Evolutionary conservation across 1,140 invertebrate genomes (phyloP), one percentile per base, ranked within the genome.

Genomic region (Scaptomyza pallida): DNA sequence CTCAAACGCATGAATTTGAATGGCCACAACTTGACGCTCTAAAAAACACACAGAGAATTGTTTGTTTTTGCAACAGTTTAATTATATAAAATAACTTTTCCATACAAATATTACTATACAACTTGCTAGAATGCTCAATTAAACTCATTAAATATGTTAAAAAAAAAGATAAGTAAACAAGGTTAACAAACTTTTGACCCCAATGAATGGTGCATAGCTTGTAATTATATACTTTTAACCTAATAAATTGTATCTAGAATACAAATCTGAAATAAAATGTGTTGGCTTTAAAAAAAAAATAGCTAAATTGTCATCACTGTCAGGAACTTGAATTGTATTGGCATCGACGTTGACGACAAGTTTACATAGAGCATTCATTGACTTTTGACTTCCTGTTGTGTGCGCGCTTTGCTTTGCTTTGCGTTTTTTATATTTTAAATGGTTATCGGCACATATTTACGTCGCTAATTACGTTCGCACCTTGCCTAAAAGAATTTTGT

Each of bases 1-100:
- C 97, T 99, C 90, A 98, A 98, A 89, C 56, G 83, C 79, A 47
- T 89, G 78, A 54, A 89, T 76, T 40, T 89, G 35, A 77, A 4
- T 6, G 5, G n/a, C 3, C 13, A n/a, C 3, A 9, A 5, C 2
- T n/a, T 9, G 2, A 30, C 4, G 6, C 5, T 9, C 26, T 9
- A 30, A 30, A 4, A 30, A 30, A 10, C 43, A n/a, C 3, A 30
- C 6, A 30, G 9, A 30, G 9, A 0, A 5, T 30, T 30, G 26
- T 30, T 8, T 30, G 2, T 9, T 9, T 30, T 2, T 6, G 5
- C 26, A 30, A 6, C 26, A 37, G 4, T 26, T 26, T 3, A 26
- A 26, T 4, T 26, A 26, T 4, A 5, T 26, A 26, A 26, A 5
- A 0, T 26, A 5, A 5, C 2, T 26, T 26, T 26, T 1, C 6